A percentile compares a stretch with the other conserved stretches of the same genome.
Conservation (phyloP, 1,140 invertebrate species). For the Aethina tumida region DNA sequence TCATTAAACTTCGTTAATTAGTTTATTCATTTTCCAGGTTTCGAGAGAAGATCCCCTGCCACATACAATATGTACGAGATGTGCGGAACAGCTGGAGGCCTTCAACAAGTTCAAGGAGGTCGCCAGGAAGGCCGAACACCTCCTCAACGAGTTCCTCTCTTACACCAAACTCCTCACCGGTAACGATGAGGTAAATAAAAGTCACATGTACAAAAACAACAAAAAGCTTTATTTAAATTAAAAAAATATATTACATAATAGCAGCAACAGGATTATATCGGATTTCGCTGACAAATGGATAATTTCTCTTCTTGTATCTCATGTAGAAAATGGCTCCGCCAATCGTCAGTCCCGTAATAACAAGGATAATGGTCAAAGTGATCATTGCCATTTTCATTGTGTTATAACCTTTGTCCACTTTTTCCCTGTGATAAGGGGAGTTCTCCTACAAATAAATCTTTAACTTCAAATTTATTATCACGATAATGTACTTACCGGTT, state of each 20-base stretch:
- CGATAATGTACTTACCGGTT: too few relatives aligned
- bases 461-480: too few relatives aligned
- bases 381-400: constrained; percentile 15
- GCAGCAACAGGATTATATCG: constrained; percentile 13
- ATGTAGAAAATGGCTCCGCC: constrained; percentile 14
- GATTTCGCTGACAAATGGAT: constrained; percentile 13
- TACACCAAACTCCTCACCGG: constrained; percentile 44
- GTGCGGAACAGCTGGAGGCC: constrained; percentile 45
- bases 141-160: constrained; percentile 46
- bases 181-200: constrained; percentile 39
- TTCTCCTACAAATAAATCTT: too few relatives aligned
- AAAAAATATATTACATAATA: constrained; percentile 1
- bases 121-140: constrained; percentile 44
- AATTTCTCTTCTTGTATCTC: constrained; percentile 15
- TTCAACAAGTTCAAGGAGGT: constrained; percentile 47
- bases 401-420: too few relatives aligned
- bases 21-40: constrained; percentile 45
- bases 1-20: too few relatives aligned
- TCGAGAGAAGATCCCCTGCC: constrained; percentile 45
- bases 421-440: too few relatives aligned
- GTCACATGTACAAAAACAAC: not conserved
- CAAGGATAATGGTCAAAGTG: constrained; percentile 11
- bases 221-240: not conserved
- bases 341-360: constrained; percentile 12
- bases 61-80: constrained; percentile 46